A percentile compares a stretch with the other conserved stretches of the same genome.
phyloP scores from a whole-genome alignment of 1,140 invertebrate species.

The Aphaenogaster floridana region DNA sequence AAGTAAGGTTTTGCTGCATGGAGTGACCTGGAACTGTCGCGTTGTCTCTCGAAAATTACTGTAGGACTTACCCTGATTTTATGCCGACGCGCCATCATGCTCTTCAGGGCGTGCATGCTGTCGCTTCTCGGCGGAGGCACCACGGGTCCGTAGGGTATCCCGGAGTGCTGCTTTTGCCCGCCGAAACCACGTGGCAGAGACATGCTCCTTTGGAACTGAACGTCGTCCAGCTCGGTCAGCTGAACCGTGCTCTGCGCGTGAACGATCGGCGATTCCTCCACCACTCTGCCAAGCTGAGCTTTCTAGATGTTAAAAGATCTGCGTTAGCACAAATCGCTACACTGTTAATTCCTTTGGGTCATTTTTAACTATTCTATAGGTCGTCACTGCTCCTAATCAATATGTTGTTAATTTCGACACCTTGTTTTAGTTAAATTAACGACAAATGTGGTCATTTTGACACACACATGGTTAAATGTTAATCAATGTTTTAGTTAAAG shows the following conservation, averaged over 20 bases:
- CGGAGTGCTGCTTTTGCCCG: constrained; percentile 79
- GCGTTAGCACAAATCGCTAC: not conserved
- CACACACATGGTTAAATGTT: too few species aligned
- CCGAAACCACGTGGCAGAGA: constrained; percentile 86
- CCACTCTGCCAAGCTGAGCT: constrained; percentile 80
- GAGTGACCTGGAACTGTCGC: not conserved
- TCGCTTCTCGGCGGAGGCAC: constrained; percentile 85
- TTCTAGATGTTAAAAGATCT: constrained; percentile 74
- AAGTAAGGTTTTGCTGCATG: not conserved
- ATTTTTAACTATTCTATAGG: too few species aligned
- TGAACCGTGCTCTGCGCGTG: constrained; percentile 82
- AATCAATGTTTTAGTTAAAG: too few species aligned
- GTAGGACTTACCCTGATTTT: constrained; percentile 80
- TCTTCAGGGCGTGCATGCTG: constrained; percentile 85
- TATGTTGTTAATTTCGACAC: too few species aligned
- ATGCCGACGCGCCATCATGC: constrained; percentile 83
- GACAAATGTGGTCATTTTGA: too few species aligned
- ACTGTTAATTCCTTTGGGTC: too few species aligned
- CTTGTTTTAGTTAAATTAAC: too few species aligned
- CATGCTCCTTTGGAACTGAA: constrained; percentile 84
- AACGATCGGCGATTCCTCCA: constrained; percentile 80
- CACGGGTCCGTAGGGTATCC: constrained; percentile 80
- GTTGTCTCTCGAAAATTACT: not conserved
- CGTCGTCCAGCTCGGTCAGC: constrained; percentile 81
- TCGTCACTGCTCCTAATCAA: too few species aligned